Evolutionary conservation across 2,797 vertebrate species (phyloP).

Genomic region (Zenarchopterus dispar): DNA sequence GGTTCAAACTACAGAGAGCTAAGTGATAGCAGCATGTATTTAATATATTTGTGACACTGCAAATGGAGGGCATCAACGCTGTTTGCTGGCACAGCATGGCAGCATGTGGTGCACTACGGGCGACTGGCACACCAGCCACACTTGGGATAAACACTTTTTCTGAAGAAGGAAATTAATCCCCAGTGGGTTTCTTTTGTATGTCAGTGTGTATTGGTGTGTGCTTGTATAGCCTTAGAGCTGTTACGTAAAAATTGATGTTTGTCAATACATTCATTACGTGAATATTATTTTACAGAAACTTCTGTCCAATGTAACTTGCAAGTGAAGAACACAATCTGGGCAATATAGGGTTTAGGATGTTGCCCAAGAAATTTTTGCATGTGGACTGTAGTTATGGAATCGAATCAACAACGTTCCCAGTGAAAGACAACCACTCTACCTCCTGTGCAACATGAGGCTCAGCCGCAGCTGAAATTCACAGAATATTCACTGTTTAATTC

Average conservation of each 20-base stretch:
- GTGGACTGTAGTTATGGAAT: neutral
- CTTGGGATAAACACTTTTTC: constrained; percentile 83
- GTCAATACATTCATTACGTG: neutral
- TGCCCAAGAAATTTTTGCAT: neutral
- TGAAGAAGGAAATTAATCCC: constrained; percentile 93
- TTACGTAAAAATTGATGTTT: constrained; percentile 17
- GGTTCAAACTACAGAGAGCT: constrained; percentile 67
- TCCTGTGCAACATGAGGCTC: too few relatives aligned
- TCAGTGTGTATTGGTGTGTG: constrained; percentile 23
- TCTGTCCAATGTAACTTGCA: neutral
- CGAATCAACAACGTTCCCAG: neutral
- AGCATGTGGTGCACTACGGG: constrained; percentile 93
- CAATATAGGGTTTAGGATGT: neutral
- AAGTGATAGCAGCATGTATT: constrained; percentile 89
- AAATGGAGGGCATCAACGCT: constrained; percentile 95
- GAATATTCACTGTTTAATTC: neutral
- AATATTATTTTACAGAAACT: neutral
- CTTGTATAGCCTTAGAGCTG: constrained; percentile 6
- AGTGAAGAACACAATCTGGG: neutral
- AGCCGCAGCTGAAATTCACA: too few relatives aligned
- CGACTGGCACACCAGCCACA: constrained; percentile 90
- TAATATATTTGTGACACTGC: constrained; percentile 95
- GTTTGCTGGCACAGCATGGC: constrained; percentile 96
- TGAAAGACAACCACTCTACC: neutral
- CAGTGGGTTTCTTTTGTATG: constrained; percentile 77